These are phyloP conservation scores for Halcyon badia DNA, from an alignment of 2,797 vertebrate species.

Conservation along the genomic window DNA sequence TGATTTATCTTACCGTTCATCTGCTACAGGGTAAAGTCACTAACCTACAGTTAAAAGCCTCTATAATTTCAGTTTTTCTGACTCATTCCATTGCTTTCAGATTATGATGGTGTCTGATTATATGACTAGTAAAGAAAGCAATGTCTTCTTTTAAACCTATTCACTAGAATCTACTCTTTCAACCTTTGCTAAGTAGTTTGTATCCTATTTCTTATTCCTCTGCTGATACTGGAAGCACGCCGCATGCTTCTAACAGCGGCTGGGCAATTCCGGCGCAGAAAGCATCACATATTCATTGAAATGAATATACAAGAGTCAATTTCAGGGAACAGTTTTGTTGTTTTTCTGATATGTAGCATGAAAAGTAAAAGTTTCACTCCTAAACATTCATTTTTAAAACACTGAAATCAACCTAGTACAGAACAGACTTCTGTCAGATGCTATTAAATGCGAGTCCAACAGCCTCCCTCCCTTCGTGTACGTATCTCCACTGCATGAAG, in stretches of 20 bases:
- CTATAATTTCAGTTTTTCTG: neutral
- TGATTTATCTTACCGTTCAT: neutral
- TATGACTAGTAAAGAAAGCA: neutral
- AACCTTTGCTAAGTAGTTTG: neutral
- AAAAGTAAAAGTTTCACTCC: neutral
- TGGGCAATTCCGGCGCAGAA: neutral
- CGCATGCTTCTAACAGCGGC: neutral
- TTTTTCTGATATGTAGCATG: neutral
- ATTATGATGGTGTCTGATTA: neutral
- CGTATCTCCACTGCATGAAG: conserved; percentile 21
- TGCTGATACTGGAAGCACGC: neutral
- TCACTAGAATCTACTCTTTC: neutral
- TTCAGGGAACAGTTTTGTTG: conserved; percentile 1
- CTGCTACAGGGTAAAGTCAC: neutral
- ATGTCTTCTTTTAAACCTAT: neutral
- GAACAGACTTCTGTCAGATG: neutral
- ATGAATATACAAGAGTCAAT: neutral
- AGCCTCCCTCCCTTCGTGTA: neutral
- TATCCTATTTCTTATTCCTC: neutral
- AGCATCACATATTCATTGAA: neutral
- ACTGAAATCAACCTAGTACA: neutral
- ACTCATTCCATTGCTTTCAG: neutral
- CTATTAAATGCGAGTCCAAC: neutral
- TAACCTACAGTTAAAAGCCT: neutral
- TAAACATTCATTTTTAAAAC: neutral